Evolutionary conservation across 1,140 invertebrate genomes (phyloP), one percentile per base, ranked within the genome.

Genomic region (Neodiprion lecontei): DNA sequence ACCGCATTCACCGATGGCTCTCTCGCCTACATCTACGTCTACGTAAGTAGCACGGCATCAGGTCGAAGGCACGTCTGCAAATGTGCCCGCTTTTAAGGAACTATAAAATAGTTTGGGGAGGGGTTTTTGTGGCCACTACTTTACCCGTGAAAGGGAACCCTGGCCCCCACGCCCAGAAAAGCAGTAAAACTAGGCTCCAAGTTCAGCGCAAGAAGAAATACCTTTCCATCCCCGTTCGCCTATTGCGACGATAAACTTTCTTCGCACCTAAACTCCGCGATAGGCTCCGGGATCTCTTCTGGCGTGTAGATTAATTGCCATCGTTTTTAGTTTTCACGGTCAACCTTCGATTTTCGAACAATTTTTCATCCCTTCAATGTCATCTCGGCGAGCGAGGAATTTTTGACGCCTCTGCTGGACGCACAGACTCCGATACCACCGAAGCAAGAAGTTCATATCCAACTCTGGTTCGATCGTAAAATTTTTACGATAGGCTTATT

Each of bases 401-500:
- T 5, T 65, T 65, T 21, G 17, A 65, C 17, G 17, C 17, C 61
- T 65, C 12, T 65, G 17, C 17, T 65, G 12, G 12, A 65, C 4
- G 12, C 17, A 4, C 17, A 65, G 12, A 65, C 17, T 14, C 12
- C 12, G 17, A 65, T 14, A 65, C 1, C 17, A 17, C 12, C 11
- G 14, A 12, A 14, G 40, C 8, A 23, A 69, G 67, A 47, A 69
- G 67, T 69, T 69, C 4, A 69, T 69, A 69, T 69, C 67, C 67
- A 69, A 69, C 67, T 61, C 53, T 61, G 65, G 50, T 79, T 79
- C 74, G 74, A 80, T 82, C 82, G 76, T 84, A 84, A 85, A 85
- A 85, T 79, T 79, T 76, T 86, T 85, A 83, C 79, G 81, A 82
- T 77, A 74, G 67, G 69, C 76, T 82, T 82, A 79, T 83, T 83